These are phyloP conservation scores for Mastomys coucha DNA, from an alignment of 2,113 vertebrate species.

Conservation along the genomic window DNA sequence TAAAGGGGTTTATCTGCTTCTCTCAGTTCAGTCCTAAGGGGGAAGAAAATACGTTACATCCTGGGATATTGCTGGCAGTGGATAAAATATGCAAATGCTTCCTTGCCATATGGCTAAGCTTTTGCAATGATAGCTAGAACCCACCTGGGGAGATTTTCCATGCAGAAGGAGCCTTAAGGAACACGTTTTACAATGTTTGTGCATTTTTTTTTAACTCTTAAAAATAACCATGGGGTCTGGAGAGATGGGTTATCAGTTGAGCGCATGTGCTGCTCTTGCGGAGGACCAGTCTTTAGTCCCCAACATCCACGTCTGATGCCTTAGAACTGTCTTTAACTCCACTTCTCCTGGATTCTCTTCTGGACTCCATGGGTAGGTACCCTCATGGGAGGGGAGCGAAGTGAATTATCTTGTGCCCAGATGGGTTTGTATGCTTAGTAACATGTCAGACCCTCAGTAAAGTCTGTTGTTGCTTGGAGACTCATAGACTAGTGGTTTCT, in stretches of 20 bases:
- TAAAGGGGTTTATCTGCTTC: not conserved
- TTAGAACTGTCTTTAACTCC: not conserved
- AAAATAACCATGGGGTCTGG: not conserved
- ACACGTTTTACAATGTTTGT: not conserved
- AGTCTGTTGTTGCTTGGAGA: not conserved
- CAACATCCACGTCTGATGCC: not conserved
- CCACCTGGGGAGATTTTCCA: constrained; percentile 17
- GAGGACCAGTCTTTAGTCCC: not conserved
- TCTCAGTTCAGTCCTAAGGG: not conserved
- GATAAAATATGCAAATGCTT: constrained; percentile 49
- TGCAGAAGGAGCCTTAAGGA: constrained; percentile 36
- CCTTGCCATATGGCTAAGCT: constrained; percentile 27
- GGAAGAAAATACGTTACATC: not conserved
- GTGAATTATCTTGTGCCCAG: not conserved
- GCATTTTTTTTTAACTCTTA: constrained; percentile 27
- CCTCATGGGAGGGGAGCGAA: not conserved
- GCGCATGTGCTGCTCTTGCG: not conserved
- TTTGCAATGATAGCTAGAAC: not conserved
- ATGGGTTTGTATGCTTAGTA: not conserved
- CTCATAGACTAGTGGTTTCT: not conserved
- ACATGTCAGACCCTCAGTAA: not conserved
- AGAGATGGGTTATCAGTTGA: not conserved
- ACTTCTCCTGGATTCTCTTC: not conserved
- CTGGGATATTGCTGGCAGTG: not conserved
- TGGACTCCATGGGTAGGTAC: not conserved